phyloP scores from a whole-genome alignment of 2,113 vertebrate species.

The Plestiodon gilberti region DNA sequence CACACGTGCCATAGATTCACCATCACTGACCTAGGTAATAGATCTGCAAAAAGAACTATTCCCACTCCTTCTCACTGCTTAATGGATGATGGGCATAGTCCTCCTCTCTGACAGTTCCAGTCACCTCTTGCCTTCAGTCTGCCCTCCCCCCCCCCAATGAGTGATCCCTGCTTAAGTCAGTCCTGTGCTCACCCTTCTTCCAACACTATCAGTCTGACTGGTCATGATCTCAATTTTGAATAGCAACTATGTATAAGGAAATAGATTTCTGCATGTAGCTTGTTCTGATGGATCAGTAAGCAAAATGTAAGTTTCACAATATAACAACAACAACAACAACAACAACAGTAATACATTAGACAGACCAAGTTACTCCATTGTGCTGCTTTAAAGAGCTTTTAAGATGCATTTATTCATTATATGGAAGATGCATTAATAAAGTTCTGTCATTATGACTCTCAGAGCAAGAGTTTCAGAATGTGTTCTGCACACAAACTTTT shows the following conservation, averaged over 20 bases:
- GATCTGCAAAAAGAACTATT: too few relatives aligned
- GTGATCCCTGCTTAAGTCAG: background rate
- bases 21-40: background rate
- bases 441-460: background rate
- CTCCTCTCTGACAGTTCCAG: background rate
- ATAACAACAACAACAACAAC: too few relatives aligned
- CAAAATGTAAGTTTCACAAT: background rate
- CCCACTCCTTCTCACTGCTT: background rate
- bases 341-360: too few relatives aligned
- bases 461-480: background rate
- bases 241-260: background rate
- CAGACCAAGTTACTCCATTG: background rate
- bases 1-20: too few relatives aligned
- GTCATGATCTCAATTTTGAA: too few relatives aligned
- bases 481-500: background rate
- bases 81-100: background rate
- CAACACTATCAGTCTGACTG: background rate
- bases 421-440: background rate
- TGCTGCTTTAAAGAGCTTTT: background rate
- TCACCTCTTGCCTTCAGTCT: background rate
- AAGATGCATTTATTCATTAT: background rate
- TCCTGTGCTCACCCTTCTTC: background rate
- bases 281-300: background rate
- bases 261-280: background rate
- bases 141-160: background rate